Evolutionary conservation across 2,888 invertebrate genomes (phyloP).

Genomic region (Eupithecia dodoneata): DNA sequence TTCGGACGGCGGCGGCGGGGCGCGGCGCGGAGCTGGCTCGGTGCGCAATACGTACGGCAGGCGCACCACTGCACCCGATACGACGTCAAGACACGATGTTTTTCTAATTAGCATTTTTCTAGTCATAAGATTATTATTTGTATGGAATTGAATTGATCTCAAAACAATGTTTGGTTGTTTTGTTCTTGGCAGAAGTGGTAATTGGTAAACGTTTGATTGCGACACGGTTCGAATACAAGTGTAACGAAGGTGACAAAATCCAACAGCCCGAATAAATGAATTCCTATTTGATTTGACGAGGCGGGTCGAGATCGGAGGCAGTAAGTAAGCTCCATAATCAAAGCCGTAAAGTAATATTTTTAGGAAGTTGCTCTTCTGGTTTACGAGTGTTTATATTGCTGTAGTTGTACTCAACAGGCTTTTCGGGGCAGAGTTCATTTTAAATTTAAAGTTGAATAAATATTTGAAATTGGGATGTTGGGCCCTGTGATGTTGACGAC

Average conservation of each 20-base stretch:
- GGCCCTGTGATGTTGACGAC: conserved; percentile 28
- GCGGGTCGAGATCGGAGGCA: conserved; percentile 17
- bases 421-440: conserved; percentile 33
- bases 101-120: not conserved
- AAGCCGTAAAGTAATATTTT: conserved; percentile 59
- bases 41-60: not conserved
- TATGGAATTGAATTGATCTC: not conserved
- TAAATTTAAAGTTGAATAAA: conserved; percentile 38
- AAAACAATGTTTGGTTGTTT: not conserved
- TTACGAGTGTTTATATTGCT: conserved; percentile 52
- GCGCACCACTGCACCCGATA: conserved; percentile 8
- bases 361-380: conserved; percentile 49
- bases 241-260: conserved; percentile 9
- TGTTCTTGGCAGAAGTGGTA: not conserved
- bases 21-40: conserved; percentile 2
- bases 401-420: conserved; percentile 54
- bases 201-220: conserved; percentile 1
- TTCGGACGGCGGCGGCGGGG: conserved; percentile 25
- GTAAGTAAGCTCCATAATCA: conserved; percentile 47
- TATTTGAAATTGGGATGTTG: conserved; percentile 31
- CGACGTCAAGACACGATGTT: conserved; percentile 5
- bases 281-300: conserved; percentile 5
- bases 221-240: not conserved
- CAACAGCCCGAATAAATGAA: conserved; percentile 8
- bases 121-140: not conserved